Conservation (phyloP, 2,888 invertebrate species). For the Dascillus cervinus region DNA sequence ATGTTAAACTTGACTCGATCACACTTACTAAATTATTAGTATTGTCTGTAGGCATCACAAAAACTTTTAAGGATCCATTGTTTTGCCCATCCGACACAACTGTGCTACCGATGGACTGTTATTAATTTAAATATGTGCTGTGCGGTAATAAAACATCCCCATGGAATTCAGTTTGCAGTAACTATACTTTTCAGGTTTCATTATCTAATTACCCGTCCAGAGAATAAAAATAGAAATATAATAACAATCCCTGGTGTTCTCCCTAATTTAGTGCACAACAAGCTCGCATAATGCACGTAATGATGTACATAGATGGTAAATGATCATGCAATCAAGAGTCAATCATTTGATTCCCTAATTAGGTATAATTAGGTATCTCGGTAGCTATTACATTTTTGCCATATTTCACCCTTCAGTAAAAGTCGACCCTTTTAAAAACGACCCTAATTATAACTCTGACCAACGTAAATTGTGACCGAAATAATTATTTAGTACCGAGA, state of each 20-base stretch:
- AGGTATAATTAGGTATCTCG: conserved; percentile 34
- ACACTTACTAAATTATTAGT: no score
- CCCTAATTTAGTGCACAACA: conserved; percentile 18
- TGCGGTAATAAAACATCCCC: no score
- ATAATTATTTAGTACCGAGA: conserved; percentile 7
- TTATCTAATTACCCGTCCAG: conserved; percentile 22
- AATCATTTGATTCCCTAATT: conserved; percentile 33
- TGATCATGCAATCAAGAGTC: conserved; percentile 32
- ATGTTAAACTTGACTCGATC: no score
- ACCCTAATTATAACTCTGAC: conserved; percentile 3
- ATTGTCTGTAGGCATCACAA: no score
- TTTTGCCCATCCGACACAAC: no score
- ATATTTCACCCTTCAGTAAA: conserved; percentile 6
- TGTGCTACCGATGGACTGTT: no score
- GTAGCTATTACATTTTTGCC: conserved; percentile 13
- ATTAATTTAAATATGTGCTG: no score
- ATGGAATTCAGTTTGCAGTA: no score
- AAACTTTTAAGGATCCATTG: no score
- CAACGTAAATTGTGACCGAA: conserved; percentile 3
- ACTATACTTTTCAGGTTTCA: conserved; percentile 26
- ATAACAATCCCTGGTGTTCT: conserved; percentile 27
- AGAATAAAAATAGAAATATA: no score
- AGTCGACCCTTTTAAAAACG: conserved; percentile 8
- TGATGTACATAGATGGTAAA: conserved; percentile 31
- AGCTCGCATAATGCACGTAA: conserved; percentile 25